Percentiles rank a stretch among this genome's conserved stretches.
phyloP scores from a whole-genome alignment of 2,113 vertebrate species.

The Centropristis striata region DNA sequence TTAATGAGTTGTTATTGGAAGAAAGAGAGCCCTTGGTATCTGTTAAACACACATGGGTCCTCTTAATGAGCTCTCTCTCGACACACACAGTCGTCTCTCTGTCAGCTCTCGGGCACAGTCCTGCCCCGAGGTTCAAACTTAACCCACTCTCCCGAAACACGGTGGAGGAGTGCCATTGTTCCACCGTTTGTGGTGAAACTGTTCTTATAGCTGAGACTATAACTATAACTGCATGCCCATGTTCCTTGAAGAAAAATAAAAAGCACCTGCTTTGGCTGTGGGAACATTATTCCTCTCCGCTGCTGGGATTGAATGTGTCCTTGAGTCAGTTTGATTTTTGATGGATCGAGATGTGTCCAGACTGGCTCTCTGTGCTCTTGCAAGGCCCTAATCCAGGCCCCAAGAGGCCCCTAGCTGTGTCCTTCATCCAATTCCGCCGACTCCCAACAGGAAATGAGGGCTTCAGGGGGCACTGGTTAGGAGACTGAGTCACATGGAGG shows the following conservation, averaged over 20 bases:
- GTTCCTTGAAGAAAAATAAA: conserved; percentile 50
- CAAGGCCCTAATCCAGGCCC: conserved; percentile 62
- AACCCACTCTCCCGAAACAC: conserved; percentile 17
- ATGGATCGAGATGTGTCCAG: conserved; percentile 69
- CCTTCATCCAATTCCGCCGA: conserved; percentile 74
- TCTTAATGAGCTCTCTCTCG: conserved; percentile 81
- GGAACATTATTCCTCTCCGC: conserved; percentile 31
- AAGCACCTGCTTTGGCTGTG: conserved; percentile 54
- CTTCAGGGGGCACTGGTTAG: conserved; percentile 74
- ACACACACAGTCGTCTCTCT: conserved; percentile 70
- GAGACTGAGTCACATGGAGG: conserved; percentile 65
- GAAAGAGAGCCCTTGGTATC: conserved; percentile 82
- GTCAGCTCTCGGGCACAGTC: conserved; percentile 62
- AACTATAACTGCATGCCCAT: conserved; percentile 9
- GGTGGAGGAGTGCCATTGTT: conserved; percentile 56
- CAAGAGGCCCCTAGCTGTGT: conserved; percentile 60
- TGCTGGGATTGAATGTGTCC: conserved; percentile 40
- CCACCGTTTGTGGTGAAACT: conserved; percentile 46
- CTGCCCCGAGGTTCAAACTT: conserved; percentile 28
- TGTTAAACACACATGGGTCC: conserved; percentile 84
- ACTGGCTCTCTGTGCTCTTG: conserved; percentile 36
- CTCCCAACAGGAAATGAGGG: conserved; percentile 87
- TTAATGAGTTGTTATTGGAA: conserved; percentile 87
- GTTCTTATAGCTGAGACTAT: conserved; percentile 29
- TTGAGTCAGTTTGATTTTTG: conserved; percentile 59